Percentiles rank a stretch among this genome's conserved stretches.
These are phyloP conservation scores for Hydroisotoma schaefferi DNA, from an alignment of 2,888 invertebrate species.

Conservation along the genomic window DNA sequence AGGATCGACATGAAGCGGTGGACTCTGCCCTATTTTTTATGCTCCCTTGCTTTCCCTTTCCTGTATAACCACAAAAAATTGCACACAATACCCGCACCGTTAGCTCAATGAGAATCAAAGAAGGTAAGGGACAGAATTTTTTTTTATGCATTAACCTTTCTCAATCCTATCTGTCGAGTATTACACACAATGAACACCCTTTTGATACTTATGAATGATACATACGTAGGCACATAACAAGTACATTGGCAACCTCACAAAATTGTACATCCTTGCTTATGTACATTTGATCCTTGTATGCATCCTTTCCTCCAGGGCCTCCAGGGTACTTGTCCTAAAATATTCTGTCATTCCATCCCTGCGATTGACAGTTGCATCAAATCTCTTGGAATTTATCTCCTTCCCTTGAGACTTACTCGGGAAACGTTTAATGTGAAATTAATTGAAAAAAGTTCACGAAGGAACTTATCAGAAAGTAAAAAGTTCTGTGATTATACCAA, in stretches of 20 bases:
- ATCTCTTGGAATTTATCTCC: neutral
- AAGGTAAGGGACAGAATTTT: constrained; percentile 20
- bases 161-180: constrained; percentile 4
- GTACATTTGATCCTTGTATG: neutral
- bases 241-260: neutral
- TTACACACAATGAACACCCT: constrained; percentile 5
- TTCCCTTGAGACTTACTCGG: constrained; percentile 1
- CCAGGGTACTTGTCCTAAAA: neutral
- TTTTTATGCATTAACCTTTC: constrained; percentile 18
- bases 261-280: neutral
- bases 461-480: no score
- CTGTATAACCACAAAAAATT: constrained; percentile 48
- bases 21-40: constrained; percentile 41
- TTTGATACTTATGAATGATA: constrained; percentile 13
- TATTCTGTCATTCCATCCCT: neutral
- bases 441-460: neutral
- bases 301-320: neutral
- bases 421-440: neutral
- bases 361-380: constrained; percentile 13
- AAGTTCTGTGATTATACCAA: no score
- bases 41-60: constrained; percentile 24
- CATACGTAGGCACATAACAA: no score
- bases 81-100: constrained; percentile 37
- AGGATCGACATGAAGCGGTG: no score
- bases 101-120: no score